Evolutionary conservation across 2,113 vertebrate species (phyloP).

Genomic region (Rousettus leschenaultii): DNA sequence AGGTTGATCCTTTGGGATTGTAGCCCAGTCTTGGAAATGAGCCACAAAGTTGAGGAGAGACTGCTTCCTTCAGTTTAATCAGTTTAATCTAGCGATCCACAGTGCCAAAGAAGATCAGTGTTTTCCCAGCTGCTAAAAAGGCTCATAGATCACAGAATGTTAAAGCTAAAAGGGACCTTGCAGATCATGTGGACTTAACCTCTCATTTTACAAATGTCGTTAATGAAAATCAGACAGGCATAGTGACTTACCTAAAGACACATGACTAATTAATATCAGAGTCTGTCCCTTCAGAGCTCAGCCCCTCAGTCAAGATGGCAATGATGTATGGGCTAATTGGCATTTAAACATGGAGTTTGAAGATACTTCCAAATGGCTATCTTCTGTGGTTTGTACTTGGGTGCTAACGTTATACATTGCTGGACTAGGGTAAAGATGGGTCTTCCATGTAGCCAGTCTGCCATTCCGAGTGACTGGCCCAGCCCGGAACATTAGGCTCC

Average conservation of each 20-base stretch:
- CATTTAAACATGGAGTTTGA: conserved; percentile 36
- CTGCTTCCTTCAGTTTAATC: conserved; percentile 27
- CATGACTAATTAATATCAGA: not conserved
- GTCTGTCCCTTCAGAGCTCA: conserved; percentile 1
- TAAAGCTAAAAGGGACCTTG: conserved; percentile 16
- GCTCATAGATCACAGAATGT: conserved; percentile 3
- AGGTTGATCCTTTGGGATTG: not conserved
- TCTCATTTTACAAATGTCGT: conserved; percentile 27
- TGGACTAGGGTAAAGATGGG: not conserved
- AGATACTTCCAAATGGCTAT: not conserved
- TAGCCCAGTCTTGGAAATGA: conserved; percentile 28
- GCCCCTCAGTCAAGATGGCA: not conserved
- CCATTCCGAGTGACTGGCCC: not conserved
- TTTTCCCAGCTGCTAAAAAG: conserved; percentile 39
- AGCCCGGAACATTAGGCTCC: not conserved
- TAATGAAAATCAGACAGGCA: conserved; percentile 36
- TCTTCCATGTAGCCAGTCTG: not conserved
- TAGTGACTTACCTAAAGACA: conserved; percentile 38
- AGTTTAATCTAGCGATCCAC: conserved; percentile 31
- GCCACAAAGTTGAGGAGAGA: conserved; percentile 18
- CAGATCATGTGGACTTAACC: conserved; percentile 20
- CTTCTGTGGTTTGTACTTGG: not conserved
- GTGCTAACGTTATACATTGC: not conserved
- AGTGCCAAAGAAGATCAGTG: not conserved
- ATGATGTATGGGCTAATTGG: not conserved